phyloP scores from a whole-genome alignment of 2,113 vertebrate genomes.

The Xenopus borealis region DNA sequence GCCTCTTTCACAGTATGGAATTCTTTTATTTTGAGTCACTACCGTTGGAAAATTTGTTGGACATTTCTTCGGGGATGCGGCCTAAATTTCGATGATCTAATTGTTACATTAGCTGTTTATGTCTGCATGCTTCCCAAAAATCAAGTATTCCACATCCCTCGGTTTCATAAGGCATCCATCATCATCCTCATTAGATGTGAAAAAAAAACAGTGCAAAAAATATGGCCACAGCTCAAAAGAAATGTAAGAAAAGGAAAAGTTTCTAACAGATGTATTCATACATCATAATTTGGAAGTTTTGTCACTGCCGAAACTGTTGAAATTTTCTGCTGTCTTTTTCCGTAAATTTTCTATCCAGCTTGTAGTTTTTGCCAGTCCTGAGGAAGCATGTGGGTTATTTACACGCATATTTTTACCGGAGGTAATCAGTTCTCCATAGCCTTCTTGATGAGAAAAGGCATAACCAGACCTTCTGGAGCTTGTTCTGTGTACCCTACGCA shows the following conservation, averaged over 20 bases:
- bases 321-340: slow-evolving; percentile 59
- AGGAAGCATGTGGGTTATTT: slow-evolving; percentile 49
- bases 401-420: slow-evolving; percentile 78
- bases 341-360: slow-evolving; percentile 65
- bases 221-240: slow-evolving; percentile 38
- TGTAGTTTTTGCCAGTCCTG: slow-evolving; percentile 52
- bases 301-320: slow-evolving; percentile 53
- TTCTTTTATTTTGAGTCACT: not conserved
- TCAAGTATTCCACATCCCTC: not conserved
- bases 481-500: slow-evolving; percentile 67
- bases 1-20: slow-evolving; percentile 19
- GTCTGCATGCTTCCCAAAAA: too few species aligned
- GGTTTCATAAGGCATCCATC: not conserved
- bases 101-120: too few species aligned
- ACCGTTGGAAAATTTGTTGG: not conserved
- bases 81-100: not conserved
- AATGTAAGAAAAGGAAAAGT: not conserved
- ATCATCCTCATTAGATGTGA: not conserved
- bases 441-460: slow-evolving; percentile 79
- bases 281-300: slow-evolving; percentile 52
- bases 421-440: slow-evolving; percentile 76
- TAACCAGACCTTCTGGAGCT: slow-evolving; percentile 76
- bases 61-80: not conserved
- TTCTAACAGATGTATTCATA: slow-evolving; percentile 43
- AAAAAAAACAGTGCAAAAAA: slow-evolving; percentile 33